Evolutionary conservation across 2,113 vertebrate genomes (phyloP).

Genomic region (Corythaixoides concolor): DNA sequence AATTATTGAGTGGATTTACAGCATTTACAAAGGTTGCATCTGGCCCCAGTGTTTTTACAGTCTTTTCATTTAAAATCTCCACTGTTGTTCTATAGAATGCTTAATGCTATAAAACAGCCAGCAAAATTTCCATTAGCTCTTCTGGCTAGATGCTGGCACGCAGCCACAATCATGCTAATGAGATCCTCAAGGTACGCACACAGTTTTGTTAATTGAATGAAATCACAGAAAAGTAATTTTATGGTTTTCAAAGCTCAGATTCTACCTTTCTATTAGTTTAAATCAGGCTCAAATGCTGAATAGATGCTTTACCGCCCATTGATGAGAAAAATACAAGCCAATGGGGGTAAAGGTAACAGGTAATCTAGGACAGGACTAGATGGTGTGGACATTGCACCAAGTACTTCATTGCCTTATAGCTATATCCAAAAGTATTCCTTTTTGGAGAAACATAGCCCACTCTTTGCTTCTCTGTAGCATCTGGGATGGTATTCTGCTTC

Average conservation of each 20-base stretch:
- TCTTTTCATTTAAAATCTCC: slow-evolving; percentile 5
- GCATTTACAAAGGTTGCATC: background rate
- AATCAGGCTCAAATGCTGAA: background rate
- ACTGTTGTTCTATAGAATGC: background rate
- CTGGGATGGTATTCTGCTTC: background rate
- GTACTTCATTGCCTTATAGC: background rate
- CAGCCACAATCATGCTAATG: background rate
- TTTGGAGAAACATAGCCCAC: background rate
- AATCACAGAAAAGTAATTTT: background rate
- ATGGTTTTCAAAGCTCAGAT: background rate
- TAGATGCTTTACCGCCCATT: background rate
- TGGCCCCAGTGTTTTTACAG: background rate
- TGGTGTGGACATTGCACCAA: background rate
- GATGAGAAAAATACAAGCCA: background rate
- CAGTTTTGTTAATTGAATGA: background rate
- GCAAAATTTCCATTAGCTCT: background rate
- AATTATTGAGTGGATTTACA: background rate
- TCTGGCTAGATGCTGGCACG: background rate
- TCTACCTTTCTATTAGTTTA: background rate
- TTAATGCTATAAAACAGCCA: background rate
- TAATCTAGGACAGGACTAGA: background rate
- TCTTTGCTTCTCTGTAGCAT: background rate
- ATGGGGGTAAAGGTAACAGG: fast-evolving
- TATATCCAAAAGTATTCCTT: background rate
- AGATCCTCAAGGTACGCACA: background rate